phyloP scores from a whole-genome alignment of 2,797 vertebrate species.

The Lepilemur septentrionalis region DNA sequence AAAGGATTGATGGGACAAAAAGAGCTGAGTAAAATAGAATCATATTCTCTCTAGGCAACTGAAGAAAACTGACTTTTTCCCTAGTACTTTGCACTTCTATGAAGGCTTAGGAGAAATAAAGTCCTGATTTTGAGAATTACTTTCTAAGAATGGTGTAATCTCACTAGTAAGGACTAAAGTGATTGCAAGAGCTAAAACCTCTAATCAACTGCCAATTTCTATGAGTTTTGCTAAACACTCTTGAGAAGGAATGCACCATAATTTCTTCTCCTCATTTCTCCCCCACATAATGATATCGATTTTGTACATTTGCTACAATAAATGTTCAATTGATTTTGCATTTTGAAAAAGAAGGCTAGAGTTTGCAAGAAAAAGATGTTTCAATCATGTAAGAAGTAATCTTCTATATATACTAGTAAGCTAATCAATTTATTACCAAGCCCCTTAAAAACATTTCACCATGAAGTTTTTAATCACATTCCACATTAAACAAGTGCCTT shows the following conservation, averaged over 20 bases:
- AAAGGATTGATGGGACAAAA: conserved; percentile 2
- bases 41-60: background rate
- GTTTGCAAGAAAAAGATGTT: conserved; percentile 3
- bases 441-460: background rate
- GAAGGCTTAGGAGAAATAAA: conserved; percentile 18
- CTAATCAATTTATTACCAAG: background rate
- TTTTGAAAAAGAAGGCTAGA: conserved; percentile 31
- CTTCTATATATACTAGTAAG: background rate
- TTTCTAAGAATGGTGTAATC: conserved; percentile 37
- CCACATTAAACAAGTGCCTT: background rate
- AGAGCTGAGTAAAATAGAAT: conserved; percentile 19
- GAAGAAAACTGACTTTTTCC: conserved; percentile 22
- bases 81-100: background rate
- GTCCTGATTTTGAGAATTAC: conserved; percentile 34
- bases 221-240: background rate
- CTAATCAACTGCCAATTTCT: conserved; percentile 15
- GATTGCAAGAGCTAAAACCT: conserved; percentile 3
- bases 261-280: conserved; percentile 8
- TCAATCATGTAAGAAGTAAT: background rate
- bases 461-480: background rate
- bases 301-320: conserved; percentile 21
- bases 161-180: background rate
- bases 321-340: conserved; percentile 47
- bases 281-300: background rate
- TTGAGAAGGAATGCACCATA: background rate